Base-by-base conservation (phyloP, 2,888 invertebrate species). In the Ophraella communa region DNA sequence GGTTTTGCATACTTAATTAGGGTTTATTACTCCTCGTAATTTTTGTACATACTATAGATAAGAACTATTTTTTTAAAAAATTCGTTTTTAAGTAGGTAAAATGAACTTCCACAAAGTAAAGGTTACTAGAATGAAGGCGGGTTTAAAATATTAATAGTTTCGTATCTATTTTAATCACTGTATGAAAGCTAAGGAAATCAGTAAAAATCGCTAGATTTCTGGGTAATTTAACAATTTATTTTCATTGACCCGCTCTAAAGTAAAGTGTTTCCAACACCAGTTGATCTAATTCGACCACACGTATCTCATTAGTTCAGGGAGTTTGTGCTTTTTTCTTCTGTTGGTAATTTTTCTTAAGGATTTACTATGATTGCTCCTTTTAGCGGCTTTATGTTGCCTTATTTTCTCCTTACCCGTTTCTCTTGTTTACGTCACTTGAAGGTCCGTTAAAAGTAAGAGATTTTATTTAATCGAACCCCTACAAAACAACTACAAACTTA, bases 321-420 rank as follows among this genome's bases (percentile, higher is more conserved):
- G 44, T 44, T 60, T 53, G 52, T 21, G 21, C 47, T 59, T 51
- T 59, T 59, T 35, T 20, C 21, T n/a, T n/a, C 30, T 44, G 24
- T n/a, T 35, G 58, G 62, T 58, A 60, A 59, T 65, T 65, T 67
- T 65, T 67, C 65, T 60, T 51, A 30, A 62, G 64, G 67, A 67
- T 67, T 67, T 67, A 65, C 58, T 53, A 62, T 65, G 65, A 64
- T 67, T 67, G 64, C 55, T 59, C 56, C 67, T 67, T 65, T 67
- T 67, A 62, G 67, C 64, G 67, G 65, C 67, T 65, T 67, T 65
- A 67, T 65, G 62, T 55, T 52, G 65, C 61, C 55, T 62, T n/a
- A n/a, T n/a, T 67, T 62, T 62, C 49, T 64, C 65, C 62, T 51
- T 45, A 55, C 65, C 57, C 23, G 42, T 62, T 64, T 57, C 56